A percentile compares a stretch with the other conserved stretches of the same genome.
phyloP scores from a whole-genome alignment of 1,140 invertebrate species.

The Drosophila melanogaster region Release_6_plus_ISO1_MT NT_033779.5:20920001-20920500 shows the following conservation, averaged over 20 bases:
- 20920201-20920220: conserved; percentile 88
- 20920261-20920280: not conserved
- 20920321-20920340: conserved; percentile 83
- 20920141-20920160: conserved; percentile 91
- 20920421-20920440: conserved; percentile 85
- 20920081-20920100: conserved; percentile 85
- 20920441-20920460: conserved; percentile 86
- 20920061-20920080: conserved; percentile 92
- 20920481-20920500: conserved; percentile 89
- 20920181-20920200: conserved; percentile 87
- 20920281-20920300: conserved; percentile 87
- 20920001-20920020: conserved; percentile 82
- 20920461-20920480: conserved; percentile 85
- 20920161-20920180: conserved; percentile 89
- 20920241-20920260: not conserved
- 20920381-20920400: conserved; percentile 88
- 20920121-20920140: conserved; percentile 91
- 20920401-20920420: conserved; percentile 89
- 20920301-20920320: conserved; percentile 88
- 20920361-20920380: conserved; percentile 85
- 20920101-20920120: conserved; percentile 88
- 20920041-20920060: conserved; percentile 89
- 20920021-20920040: conserved; percentile 86
- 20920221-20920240: conserved; percentile 85
- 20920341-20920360: conserved; percentile 85